A percentile compares a stretch with the other conserved stretches of the same genome.
phyloP scores from a whole-genome alignment of 2,888 invertebrate species.

The Nephrocerus scutellatus region DNA sequence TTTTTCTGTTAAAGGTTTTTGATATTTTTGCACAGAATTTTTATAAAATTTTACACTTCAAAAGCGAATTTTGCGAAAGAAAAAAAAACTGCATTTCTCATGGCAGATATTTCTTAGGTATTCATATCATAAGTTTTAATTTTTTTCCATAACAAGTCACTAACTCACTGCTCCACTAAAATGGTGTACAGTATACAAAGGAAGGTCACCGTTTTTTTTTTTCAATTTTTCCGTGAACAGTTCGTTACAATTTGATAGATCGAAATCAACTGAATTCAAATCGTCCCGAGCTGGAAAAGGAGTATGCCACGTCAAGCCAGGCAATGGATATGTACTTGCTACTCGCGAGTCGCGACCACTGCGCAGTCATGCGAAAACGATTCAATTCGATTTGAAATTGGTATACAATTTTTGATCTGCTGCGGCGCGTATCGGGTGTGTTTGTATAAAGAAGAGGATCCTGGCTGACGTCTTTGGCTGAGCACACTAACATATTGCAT shows the following conservation, averaged over 20 bases:
- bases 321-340: conserved; percentile 13
- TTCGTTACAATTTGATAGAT: too few species aligned
- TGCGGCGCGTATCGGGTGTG: too few species aligned
- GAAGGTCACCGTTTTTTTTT: too few species aligned
- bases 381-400: conserved; percentile 1
- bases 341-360: conserved; percentile 26
- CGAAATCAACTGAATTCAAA: conserved; percentile 8
- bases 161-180: too few species aligned
- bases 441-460: too few species aligned
- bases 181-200: too few species aligned
- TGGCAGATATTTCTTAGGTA: not conserved
- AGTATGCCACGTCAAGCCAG: conserved; percentile 12
- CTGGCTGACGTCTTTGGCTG: too few species aligned
- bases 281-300: not conserved
- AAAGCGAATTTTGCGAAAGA: conserved; percentile 14
- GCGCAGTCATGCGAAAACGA: conserved; percentile 38
- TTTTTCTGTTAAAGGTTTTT: too few species aligned
- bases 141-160: conserved; percentile 3
- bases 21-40: too few species aligned
- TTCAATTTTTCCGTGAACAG: too few species aligned
- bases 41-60: conserved; percentile 3
- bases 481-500: too few species aligned
- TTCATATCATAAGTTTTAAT: not conserved
- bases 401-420: too few species aligned
- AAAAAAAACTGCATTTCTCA: not conserved